Evolutionary conservation across 2,797 vertebrate genomes (phyloP).

Genomic region (Falco naumanni): DNA sequence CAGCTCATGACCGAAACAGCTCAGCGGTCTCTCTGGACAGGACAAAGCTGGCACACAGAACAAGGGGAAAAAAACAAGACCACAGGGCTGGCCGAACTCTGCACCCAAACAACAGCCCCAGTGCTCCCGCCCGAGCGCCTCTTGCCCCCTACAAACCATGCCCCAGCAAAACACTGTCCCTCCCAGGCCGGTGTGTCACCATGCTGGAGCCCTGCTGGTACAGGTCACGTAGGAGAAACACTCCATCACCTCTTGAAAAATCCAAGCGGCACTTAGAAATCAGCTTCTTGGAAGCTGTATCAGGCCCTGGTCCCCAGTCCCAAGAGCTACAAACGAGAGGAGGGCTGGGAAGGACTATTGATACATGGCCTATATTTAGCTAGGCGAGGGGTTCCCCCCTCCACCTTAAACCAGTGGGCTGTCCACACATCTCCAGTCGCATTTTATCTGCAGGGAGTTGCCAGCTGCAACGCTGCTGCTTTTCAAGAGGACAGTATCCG

Average conservation of each 20-base stretch:
- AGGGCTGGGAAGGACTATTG: not conserved
- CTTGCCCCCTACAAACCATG: not conserved
- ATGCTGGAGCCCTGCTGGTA: not conserved
- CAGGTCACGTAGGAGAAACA: not conserved
- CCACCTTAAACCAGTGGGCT: not conserved
- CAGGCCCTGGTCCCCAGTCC: not conserved
- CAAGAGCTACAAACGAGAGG: not conserved
- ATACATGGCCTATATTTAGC: not conserved
- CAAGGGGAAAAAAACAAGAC: not conserved
- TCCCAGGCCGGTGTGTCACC: not conserved
- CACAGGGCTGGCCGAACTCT: not conserved
- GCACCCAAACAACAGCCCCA: accelerated
- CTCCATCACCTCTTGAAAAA: not conserved
- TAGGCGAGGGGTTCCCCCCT: not conserved
- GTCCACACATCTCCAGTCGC: not conserved
- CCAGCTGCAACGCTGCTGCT: not conserved
- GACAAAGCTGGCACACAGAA: constrained; percentile 1
- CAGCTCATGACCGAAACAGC: not conserved
- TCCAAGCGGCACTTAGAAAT: not conserved
- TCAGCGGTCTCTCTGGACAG: not conserved
- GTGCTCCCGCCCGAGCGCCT: not conserved
- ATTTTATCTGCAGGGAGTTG: not conserved
- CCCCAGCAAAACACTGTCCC: not conserved
- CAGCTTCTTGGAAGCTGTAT: not conserved
- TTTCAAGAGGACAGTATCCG: not conserved